phyloP scores from a whole-genome alignment of 2,888 invertebrate species.

The Himalopsyche tibetana region DNA sequence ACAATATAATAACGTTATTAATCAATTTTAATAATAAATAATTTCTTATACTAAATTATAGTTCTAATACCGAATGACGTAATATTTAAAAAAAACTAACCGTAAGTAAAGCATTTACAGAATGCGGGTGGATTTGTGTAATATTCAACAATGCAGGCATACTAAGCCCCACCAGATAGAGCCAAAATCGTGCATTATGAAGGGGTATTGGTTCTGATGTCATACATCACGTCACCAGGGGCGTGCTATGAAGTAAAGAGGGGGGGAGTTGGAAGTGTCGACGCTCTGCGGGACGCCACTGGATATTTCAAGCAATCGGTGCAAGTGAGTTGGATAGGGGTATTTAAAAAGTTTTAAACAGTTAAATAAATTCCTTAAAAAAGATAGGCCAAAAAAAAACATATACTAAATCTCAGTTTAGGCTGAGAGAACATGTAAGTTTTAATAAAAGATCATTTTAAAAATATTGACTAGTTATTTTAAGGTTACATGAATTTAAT shows the following conservation, averaged over 20 bases:
- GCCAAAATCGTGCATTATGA: slow-evolving; percentile 5
- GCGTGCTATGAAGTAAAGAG: slow-evolving; percentile 11
- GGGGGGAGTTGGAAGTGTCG: slow-evolving; percentile 16
- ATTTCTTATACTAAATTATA: too few relatives aligned
- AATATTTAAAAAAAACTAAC: too few relatives aligned
- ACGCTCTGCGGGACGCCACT: slow-evolving; percentile 10
- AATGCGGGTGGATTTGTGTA: not conserved
- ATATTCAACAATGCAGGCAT: not conserved
- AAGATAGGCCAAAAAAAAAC: too few relatives aligned
- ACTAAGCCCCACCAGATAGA: not conserved
- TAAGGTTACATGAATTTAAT: too few relatives aligned
- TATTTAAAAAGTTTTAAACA: not conserved
- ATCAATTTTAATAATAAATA: too few relatives aligned
- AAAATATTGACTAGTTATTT: too few relatives aligned
- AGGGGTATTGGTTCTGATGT: slow-evolving; percentile 20
- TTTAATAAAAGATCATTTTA: too few relatives aligned
- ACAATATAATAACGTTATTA: too few relatives aligned
- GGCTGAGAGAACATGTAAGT: too few relatives aligned
- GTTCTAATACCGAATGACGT: too few relatives aligned
- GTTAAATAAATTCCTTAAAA: too few relatives aligned
- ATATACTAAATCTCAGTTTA: too few relatives aligned
- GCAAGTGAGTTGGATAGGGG: slow-evolving; percentile 9
- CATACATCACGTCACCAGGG: slow-evolving; percentile 27
- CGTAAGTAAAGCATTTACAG: not conserved
- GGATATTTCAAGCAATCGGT: slow-evolving; percentile 30